phyloP scores from a whole-genome alignment of 2,113 vertebrate species.

The Philantomba maxwellii region DNA sequence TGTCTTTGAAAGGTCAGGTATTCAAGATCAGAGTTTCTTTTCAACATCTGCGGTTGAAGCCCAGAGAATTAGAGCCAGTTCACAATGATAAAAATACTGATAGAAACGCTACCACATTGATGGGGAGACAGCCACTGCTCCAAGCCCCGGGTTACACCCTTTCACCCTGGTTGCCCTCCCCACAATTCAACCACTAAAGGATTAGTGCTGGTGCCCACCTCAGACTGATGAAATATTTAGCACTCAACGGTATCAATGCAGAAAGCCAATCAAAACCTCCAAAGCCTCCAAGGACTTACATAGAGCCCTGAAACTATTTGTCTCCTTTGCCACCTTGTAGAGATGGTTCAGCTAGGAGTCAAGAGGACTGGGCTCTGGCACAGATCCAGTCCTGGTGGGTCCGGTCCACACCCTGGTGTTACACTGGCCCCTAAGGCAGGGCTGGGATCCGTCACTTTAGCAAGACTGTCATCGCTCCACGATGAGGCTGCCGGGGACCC shows the following conservation, averaged over 20 bases:
- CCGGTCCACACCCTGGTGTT: not conserved
- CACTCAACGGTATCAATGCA: not conserved
- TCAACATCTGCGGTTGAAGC: not conserved
- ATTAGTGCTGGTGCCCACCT: not conserved
- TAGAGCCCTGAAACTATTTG: not conserved
- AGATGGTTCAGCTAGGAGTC: not conserved
- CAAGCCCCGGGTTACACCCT: fast-evolving
- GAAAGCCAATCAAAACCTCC: not conserved
- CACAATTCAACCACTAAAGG: not conserved
- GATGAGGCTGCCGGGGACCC: not conserved
- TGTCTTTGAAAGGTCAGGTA: not conserved
- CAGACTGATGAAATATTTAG: not conserved
- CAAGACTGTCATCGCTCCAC: not conserved
- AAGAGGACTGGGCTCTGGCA: not conserved
- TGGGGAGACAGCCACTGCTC: not conserved
- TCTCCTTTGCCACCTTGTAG: not conserved
- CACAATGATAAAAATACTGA: not conserved
- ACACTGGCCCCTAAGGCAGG: not conserved
- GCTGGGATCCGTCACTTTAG: too few relatives aligned
- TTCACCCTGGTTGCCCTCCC: fast-evolving
- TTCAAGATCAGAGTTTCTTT: not conserved
- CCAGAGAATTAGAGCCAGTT: not conserved
- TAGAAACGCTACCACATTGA: not conserved
- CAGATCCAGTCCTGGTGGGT: not conserved
- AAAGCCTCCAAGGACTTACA: not conserved